Evolutionary conservation across 2,888 invertebrate genomes (phyloP), one percentile per base, ranked within the genome.

Genomic region (Drosophila borborema): DNA sequence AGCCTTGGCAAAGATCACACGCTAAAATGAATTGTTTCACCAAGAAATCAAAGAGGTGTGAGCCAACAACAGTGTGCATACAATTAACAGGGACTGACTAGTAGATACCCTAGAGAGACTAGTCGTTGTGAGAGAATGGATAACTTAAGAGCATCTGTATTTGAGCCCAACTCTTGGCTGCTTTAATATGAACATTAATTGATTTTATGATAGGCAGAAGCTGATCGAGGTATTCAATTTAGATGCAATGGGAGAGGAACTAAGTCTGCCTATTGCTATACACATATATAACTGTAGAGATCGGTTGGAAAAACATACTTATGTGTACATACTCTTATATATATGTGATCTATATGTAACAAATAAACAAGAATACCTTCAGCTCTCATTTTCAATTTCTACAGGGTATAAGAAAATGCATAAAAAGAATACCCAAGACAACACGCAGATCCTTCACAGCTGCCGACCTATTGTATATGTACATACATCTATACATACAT

Each of bases 1-100:
- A 90, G 84, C 74, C 77, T 86, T 72, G 66, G 61, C 58, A 63
- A 61, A 85, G 82, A 81, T 84, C 80, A 80, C 49, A 81, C 66
- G 69, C 58, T 38, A 40, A 64, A 73, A 31, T 49, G 49, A 74
- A 74, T 63, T 62, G 64, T 64, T 41, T 38, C n/a, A 18, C 54
- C 40, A 63, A 56, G 64, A 72, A 79, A 81, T 77, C 81, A 73
- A 59, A 69, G 56, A 63, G 77, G 68, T 72, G 80, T 64, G 65
- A 71, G 70, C 10, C 28, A 36, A 31, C 34, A 62, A 55, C 38
- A 78, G 43, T 16, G 72, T 10, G 23, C 23, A 38, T 55, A 66
- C 55, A 34, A n/a, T 31, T 20, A 70, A 1, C 16, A 28, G 8
- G 2, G 16, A 16, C 1, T 3, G 49, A 51, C 49, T 51, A 7